Percentiles rank a stretch among this genome's conserved stretches.
Conservation (phyloP, 2,888 invertebrate genomes). For the Salticus scenicus region DNA sequence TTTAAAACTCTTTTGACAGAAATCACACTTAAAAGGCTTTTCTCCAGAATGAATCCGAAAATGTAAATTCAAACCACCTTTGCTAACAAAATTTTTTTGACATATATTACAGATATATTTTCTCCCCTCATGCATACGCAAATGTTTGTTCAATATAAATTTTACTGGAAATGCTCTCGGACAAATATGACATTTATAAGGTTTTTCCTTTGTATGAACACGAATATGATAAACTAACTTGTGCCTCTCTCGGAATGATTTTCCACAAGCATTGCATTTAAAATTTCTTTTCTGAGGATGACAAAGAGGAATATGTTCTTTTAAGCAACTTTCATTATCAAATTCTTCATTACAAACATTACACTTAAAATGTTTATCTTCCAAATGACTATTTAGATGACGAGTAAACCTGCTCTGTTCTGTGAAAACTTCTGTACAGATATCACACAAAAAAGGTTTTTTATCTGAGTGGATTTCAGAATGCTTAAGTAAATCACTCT, state of each 20-base stretch:
- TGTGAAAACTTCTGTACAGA: too few relatives aligned
- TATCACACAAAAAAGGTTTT: too few relatives aligned
- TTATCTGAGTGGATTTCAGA: too few relatives aligned
- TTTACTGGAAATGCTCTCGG: background rate
- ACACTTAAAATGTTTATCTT: too few relatives aligned
- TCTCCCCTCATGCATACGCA: background rate
- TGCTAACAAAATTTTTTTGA: background rate
- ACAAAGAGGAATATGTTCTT: background rate
- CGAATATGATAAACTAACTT: background rate
- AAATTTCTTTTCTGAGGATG: background rate
- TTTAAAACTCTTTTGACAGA: background rate
- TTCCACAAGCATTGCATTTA: background rate
- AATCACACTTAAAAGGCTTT: background rate
- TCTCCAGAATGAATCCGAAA: background rate
- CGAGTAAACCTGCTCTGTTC: too few relatives aligned
- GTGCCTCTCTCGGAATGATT: background rate
- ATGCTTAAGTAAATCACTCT: too few relatives aligned
- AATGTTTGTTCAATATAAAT: background rate
- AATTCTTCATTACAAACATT: background rate
- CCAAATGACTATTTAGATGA: too few relatives aligned
- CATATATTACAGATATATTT: background rate
- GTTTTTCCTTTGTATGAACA: background rate
- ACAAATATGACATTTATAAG: background rate
- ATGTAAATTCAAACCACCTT: background rate
- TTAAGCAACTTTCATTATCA: background rate